Evolutionary conservation across 2,888 invertebrate genomes (phyloP).

Genomic region (Pinctada fucata): DNA sequence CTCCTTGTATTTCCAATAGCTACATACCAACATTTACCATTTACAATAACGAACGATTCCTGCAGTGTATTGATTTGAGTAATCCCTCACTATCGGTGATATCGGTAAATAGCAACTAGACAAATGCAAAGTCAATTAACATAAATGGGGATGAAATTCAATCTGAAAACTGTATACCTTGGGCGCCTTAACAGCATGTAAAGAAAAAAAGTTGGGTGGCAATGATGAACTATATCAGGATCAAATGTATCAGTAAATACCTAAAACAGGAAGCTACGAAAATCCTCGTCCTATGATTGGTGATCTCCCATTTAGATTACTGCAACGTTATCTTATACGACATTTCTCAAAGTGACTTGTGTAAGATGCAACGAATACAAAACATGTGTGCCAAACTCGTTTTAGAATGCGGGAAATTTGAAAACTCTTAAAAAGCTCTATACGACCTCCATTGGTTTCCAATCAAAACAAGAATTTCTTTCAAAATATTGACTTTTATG

Average conservation of each 20-base stretch:
- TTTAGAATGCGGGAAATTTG: conserved; percentile 13
- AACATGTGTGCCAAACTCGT: conserved; percentile 38
- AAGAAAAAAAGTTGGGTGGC: conserved; percentile 8
- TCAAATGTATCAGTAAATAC: neutral
- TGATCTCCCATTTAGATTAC: conserved; percentile 36
- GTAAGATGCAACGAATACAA: conserved; percentile 34
- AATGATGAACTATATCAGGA: conserved; percentile 16
- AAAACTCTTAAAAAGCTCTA: conserved; percentile 27
- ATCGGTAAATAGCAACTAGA: conserved; percentile 9
- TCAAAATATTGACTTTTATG: conserved; percentile 29
- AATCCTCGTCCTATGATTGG: conserved; percentile 13
- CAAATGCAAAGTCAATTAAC: conserved; percentile 11
- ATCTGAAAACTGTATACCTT: conserved; percentile 11
- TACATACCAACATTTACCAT: too few species aligned
- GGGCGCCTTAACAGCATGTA: conserved; percentile 22
- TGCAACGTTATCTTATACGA: conserved; percentile 36
- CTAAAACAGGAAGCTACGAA: conserved; percentile 23
- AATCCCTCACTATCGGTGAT: too few species aligned
- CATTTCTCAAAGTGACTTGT: conserved; percentile 18
- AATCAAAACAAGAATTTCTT: conserved; percentile 27
- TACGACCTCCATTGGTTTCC: conserved; percentile 30
- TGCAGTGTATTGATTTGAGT: too few species aligned
- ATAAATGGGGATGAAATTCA: conserved; percentile 15
- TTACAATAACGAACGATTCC: too few species aligned
- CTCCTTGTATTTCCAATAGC: too few species aligned